phyloP scores from a whole-genome alignment of 2,888 invertebrate species.

The Hirudinaria manillensis region DNA sequence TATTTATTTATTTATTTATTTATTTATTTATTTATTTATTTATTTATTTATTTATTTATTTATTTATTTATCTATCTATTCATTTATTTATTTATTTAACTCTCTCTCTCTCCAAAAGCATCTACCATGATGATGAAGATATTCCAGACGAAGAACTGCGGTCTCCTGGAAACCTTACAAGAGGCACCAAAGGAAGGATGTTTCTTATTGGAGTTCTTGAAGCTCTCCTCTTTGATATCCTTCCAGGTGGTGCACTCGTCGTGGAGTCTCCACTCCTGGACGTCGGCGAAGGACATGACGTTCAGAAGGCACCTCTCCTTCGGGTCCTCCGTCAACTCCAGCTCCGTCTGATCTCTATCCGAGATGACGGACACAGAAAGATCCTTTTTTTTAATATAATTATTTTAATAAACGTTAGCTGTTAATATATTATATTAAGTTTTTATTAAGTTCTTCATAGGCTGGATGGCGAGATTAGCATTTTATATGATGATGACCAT shows the following conservation, averaged over 20 bases:
- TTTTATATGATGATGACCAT: background rate
- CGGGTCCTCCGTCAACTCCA: slow-evolving; percentile 28
- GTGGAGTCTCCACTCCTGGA: slow-evolving; percentile 50
- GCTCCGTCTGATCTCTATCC: slow-evolving; percentile 26
- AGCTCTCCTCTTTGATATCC: slow-evolving; percentile 27
- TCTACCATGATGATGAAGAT: slow-evolving; percentile 40
- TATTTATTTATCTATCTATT: too few species aligned
- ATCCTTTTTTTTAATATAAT: slow-evolving; percentile 26
- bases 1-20: too few species aligned
- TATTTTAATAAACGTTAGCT: too few species aligned
- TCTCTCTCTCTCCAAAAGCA: too few species aligned
- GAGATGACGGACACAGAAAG: slow-evolving; percentile 34
- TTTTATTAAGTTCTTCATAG: too few species aligned
- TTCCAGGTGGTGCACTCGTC: slow-evolving; percentile 41
- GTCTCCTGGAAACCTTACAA: slow-evolving; percentile 39
- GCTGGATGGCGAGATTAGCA: background rate
- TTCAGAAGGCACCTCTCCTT: slow-evolving; percentile 31
- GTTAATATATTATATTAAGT: too few species aligned
- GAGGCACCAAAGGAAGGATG: slow-evolving; percentile 39
- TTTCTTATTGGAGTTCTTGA: slow-evolving; percentile 36
- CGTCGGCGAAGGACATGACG: slow-evolving; percentile 46
- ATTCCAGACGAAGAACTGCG: slow-evolving; percentile 41
- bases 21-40: too few species aligned
- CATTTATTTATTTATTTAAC: too few species aligned
- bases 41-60: too few species aligned